Conservation (phyloP, 2,797 vertebrate genomes). For the Chelonia mydas region DNA sequence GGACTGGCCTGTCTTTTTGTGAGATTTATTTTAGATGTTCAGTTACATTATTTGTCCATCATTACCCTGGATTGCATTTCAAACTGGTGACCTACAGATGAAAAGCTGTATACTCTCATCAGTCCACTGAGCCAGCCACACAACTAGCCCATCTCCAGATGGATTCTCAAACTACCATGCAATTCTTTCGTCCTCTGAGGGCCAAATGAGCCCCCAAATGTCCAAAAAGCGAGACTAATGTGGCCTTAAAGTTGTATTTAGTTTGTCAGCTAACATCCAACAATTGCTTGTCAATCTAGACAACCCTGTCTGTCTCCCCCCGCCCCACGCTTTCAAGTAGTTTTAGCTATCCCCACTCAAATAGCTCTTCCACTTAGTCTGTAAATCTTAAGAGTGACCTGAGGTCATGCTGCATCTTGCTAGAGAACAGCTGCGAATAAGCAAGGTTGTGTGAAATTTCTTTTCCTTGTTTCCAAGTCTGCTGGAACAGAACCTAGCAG, state of each 20-base stretch:
- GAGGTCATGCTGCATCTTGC: slow-evolving; percentile 29
- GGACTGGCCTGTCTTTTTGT: too few species aligned
- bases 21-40: not conserved
- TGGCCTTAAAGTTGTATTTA: not conserved
- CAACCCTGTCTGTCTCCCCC: not conserved
- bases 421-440: not conserved
- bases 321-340: not conserved
- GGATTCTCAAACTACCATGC: not conserved
- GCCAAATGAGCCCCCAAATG: not conserved
- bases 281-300: not conserved
- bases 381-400: not conserved
- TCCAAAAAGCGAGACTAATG: rapidly evolving
- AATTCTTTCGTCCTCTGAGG: not conserved
- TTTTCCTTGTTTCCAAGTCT: slow-evolving; percentile 50
- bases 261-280: not conserved
- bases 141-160: not conserved
- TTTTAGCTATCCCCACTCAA: slow-evolving; percentile 1
- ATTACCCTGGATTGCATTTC: not conserved
- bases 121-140: not conserved
- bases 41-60: not conserved
- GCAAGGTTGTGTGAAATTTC: not conserved
- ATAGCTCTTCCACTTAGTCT: not conserved
- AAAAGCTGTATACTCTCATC: not conserved
- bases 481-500: slow-evolving; percentile 41
- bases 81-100: not conserved